Percentiles rank a stretch among this genome's conserved stretches.
phyloP scores from a whole-genome alignment of 1,140 invertebrate genomes.

The Tribolium madens region DNA sequence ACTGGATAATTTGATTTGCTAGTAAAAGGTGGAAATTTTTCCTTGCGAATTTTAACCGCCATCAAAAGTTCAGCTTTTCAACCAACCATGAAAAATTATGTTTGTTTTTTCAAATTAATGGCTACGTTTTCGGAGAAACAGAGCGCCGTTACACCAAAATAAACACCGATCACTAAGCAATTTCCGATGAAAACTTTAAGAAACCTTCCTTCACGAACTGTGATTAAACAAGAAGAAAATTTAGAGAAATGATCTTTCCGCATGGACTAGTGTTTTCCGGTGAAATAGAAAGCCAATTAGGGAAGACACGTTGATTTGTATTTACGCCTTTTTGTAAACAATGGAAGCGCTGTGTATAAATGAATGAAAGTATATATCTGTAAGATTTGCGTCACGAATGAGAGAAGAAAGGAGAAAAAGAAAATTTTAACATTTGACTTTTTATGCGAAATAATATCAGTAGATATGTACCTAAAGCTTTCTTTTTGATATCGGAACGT shows the following conservation, averaged over 20 bases:
- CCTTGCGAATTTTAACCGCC: conserved; percentile 35
- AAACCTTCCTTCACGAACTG: not conserved
- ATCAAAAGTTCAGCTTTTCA: conserved; percentile 29
- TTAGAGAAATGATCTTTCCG: not conserved
- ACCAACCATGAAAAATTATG: conserved; percentile 40
- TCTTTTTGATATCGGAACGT: conserved; percentile 37
- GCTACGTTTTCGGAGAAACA: conserved; percentile 6
- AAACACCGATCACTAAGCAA: conserved; percentile 11
- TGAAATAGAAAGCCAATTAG: conserved; percentile 11
- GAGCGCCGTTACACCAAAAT: not conserved
- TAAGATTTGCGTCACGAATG: conserved; percentile 15
- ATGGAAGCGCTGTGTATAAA: conserved; percentile 11
- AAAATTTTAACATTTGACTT: conserved; percentile 42
- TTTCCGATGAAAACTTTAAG: not conserved
- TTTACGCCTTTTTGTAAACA: conserved; percentile 4
- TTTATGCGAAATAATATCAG: conserved; percentile 43
- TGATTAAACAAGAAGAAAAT: not conserved
- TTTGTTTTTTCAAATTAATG: conserved; percentile 40
- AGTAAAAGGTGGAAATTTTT: conserved; percentile 47
- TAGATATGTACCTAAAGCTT: conserved; percentile 29
- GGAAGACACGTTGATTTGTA: conserved; percentile 1
- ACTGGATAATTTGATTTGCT: conserved; percentile 45
- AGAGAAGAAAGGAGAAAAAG: conserved; percentile 30
- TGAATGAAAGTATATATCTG: conserved; percentile 32
- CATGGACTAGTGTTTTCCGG: conserved; percentile 3